Evolutionary conservation across 2,888 invertebrate species (phyloP).

Genomic region (Therioaphis trifolii): DNA sequence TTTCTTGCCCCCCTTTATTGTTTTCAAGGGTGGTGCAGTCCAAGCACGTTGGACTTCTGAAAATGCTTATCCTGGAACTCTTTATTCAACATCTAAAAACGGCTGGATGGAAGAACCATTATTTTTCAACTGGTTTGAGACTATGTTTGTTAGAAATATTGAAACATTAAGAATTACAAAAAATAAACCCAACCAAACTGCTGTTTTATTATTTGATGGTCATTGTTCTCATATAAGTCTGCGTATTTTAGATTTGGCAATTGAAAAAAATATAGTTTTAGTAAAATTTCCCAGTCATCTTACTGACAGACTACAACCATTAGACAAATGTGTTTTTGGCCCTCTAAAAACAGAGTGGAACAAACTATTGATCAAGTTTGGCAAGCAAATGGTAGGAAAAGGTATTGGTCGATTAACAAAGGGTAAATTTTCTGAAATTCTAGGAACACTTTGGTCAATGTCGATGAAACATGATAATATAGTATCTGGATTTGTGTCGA

Average conservation of each 20-base stretch:
- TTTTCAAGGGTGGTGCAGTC: conserved; percentile 66
- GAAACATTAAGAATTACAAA: conserved; percentile 28
- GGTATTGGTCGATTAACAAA: conserved; percentile 23
- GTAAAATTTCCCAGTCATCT: conserved; percentile 48
- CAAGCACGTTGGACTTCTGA: conserved; percentile 65
- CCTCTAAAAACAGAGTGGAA: conserved; percentile 41
- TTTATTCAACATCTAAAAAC: conserved; percentile 62
- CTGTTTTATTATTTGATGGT: conserved; percentile 50
- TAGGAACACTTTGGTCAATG: conserved; percentile 31
- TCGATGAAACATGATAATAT: no score
- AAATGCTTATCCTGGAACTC: conserved; percentile 64
- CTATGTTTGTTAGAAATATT: conserved; percentile 60
- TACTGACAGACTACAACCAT: conserved; percentile 27
- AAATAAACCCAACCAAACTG: conserved; percentile 21
- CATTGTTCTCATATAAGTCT: no score
- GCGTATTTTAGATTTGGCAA: conserved; percentile 7
- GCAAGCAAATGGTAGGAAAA: conserved; percentile 35
- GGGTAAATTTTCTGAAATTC: conserved; percentile 36
- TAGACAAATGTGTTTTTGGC: no score
- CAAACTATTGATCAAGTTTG: conserved; percentile 39
- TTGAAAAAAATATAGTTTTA: conserved; percentile 31
- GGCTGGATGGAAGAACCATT: no score
- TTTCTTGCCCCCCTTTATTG: conserved; percentile 66
- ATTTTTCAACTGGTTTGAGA: conserved; percentile 62
- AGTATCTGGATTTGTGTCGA: conserved; percentile 30